phyloP scores from a whole-genome alignment of 1,140 invertebrate genomes.

The Elymnias hypermnestra region DNA sequence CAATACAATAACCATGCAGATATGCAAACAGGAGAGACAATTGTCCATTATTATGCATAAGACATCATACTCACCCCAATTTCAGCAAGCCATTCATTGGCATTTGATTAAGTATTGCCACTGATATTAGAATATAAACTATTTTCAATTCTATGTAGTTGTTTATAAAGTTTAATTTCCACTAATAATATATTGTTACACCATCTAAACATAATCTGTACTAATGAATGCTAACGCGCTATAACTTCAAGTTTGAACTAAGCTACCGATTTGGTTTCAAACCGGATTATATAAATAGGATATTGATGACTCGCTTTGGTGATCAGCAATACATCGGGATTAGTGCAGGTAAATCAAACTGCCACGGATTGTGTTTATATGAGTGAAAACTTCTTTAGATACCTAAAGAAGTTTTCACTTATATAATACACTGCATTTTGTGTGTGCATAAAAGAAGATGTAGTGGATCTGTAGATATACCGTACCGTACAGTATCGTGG shows the following conservation, averaged over 20 bases:
- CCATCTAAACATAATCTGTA: slow-evolving; percentile 31
- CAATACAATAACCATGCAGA: no score
- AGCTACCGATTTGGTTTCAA: slow-evolving; percentile 30
- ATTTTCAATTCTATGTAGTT: slow-evolving; percentile 18
- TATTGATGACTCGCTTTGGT: slow-evolving; percentile 15
- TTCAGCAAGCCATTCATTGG: slow-evolving; percentile 32
- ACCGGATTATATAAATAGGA: slow-evolving; percentile 22
- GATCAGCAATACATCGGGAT: slow-evolving; percentile 2
- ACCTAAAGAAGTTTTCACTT: no score
- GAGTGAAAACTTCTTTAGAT: no score
- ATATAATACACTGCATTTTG: no score
- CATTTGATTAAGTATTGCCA: slow-evolving; percentile 37
- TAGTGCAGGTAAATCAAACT: slow-evolving; percentile 1
- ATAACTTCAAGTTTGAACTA: slow-evolving; percentile 38
- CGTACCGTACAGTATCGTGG: no score
- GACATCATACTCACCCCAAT: slow-evolving; percentile 20
- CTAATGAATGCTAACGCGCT: slow-evolving; percentile 36
- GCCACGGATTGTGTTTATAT: not conserved
- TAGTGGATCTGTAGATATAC: no score
- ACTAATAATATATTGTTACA: slow-evolving; percentile 3
- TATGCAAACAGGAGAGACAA: no score
- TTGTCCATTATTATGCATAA: slow-evolving; percentile 10
- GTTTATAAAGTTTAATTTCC: slow-evolving; percentile 15
- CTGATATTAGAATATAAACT: not conserved
- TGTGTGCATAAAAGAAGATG: no score